Conservation (phyloP, 2,797 vertebrate genomes). For the Enteromius paludinosus region DNA sequence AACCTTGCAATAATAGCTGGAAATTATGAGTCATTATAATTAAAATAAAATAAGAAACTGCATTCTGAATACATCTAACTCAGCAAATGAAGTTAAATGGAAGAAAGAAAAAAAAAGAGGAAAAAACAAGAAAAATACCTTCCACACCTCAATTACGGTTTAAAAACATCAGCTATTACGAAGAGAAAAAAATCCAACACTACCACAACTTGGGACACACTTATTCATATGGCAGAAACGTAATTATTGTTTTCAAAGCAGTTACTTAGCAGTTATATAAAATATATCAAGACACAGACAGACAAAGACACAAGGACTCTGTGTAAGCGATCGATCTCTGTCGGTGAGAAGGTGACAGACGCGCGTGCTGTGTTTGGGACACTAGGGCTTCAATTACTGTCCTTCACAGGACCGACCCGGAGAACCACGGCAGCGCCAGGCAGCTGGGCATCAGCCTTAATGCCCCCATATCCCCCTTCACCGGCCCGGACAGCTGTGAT, state of each 20-base stretch:
- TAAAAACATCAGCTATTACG: background rate
- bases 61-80: background rate
- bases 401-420: conserved; percentile 12
- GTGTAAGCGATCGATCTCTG: background rate
- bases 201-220: background rate
- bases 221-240: no score
- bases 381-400: conserved; percentile 52
- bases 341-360: conserved; percentile 42
- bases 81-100: background rate
- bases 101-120: background rate
- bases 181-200: background rate
- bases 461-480: conserved; percentile 46
- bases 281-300: conserved; percentile 1
- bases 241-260: background rate
- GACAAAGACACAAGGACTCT: conserved; percentile 23
- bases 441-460: conserved; percentile 32
- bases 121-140: background rate
- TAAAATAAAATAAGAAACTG: background rate
- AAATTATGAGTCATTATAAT: background rate
- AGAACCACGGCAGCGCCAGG: background rate
- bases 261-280: background rate
- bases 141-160: background rate
- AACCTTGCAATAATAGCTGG: background rate
- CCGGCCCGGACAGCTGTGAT: conserved; percentile 83
- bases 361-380: conserved; percentile 27